Conservation (phyloP, 2,797 vertebrate species). For the Knipowitschia caucasica region DNA sequence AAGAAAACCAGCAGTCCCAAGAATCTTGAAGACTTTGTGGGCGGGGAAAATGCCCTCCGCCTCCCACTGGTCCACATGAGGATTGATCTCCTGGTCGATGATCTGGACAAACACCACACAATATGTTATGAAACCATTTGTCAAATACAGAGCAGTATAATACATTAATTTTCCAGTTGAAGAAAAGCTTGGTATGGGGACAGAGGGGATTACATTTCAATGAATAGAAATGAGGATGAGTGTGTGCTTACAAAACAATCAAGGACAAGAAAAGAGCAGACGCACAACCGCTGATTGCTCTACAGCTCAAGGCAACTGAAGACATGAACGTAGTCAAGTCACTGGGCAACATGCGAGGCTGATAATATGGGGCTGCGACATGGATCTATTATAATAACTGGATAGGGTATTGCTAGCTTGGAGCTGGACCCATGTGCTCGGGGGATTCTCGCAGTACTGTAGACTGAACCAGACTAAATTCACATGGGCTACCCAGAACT, state of each 20-base stretch:
- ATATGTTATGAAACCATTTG: neutral
- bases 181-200: neutral
- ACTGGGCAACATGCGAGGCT: too few species aligned
- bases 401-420: too few species aligned
- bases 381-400: too few species aligned
- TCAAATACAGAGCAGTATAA: neutral
- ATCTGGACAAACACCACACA: constrained; percentile 61
- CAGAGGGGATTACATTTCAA: constrained; percentile 32
- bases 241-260: constrained; percentile 6
- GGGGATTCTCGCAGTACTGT: too few species aligned
- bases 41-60: constrained; percentile 81
- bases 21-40: constrained; percentile 81
- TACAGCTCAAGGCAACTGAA: neutral
- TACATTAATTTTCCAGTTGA: neutral
- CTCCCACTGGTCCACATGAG: constrained; percentile 84
- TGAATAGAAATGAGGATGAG: constrained; percentile 47
- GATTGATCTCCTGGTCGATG: constrained; percentile 85
- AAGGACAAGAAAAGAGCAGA: neutral
- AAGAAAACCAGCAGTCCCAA: constrained; percentile 81
- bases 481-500: too few species aligned
- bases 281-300: neutral
- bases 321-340: too few species aligned
- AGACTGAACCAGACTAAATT: too few species aligned
- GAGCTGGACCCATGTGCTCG: too few species aligned
- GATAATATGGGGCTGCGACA: too few species aligned